Evolutionary conservation across 1,140 invertebrate genomes (phyloP).

Genomic region (Diploscapter pachys): DNA sequence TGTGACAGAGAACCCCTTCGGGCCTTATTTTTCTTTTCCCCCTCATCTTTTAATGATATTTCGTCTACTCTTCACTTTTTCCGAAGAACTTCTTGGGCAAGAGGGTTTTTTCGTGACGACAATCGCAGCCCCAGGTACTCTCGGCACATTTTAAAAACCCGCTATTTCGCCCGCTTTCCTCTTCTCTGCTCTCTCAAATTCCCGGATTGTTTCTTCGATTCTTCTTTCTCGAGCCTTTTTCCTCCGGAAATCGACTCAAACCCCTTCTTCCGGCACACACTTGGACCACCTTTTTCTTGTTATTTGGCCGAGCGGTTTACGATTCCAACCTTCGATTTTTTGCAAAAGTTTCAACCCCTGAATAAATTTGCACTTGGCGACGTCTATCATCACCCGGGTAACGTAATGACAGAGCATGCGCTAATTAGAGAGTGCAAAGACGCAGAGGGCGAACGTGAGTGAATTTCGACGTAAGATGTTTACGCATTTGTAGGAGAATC

Average conservation of each 20-base stretch:
- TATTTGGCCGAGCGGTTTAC: not conserved
- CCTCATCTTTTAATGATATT: no score
- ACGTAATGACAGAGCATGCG: no score
- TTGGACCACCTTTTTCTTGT: slow-evolving; percentile 17
- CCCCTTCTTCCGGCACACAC: not conserved
- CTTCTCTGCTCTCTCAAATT: not conserved
- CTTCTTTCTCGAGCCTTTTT: slow-evolving; percentile 10
- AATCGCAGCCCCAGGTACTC: no score
- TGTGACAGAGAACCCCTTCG: no score
- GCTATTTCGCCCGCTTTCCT: not conserved
- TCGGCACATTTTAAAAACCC: not conserved
- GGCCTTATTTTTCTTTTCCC: no score
- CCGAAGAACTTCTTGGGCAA: no score
- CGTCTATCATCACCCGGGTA: not conserved
- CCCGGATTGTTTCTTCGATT: not conserved
- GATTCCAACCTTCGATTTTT: not conserved
- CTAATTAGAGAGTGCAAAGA: no score
- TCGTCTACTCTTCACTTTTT: no score
- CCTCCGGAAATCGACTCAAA: not conserved
- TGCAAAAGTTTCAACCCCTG: slow-evolving; percentile 4
- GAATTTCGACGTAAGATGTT: no score
- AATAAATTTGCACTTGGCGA: slow-evolving; percentile 14
- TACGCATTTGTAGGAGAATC: no score
- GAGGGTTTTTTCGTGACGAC: no score
- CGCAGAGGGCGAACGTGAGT: no score